phyloP scores from a whole-genome alignment of 2,888 invertebrate genomes.

The Philereme vetulata region DNA sequence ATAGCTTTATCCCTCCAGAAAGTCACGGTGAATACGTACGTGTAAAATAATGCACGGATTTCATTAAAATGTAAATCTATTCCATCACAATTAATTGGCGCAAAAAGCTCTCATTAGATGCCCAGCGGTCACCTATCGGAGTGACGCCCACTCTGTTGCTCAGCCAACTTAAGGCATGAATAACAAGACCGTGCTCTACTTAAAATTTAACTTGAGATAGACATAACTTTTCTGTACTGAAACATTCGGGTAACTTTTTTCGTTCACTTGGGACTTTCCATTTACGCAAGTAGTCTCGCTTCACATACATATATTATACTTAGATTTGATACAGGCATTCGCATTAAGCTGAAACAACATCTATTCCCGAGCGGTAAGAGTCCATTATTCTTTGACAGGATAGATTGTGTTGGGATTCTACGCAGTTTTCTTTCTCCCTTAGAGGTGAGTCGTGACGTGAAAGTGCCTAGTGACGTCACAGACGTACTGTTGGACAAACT shows the following conservation, averaged over 20 bases:
- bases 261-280: constrained; percentile 16
- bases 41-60: too few relatives aligned
- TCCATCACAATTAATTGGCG: too few relatives aligned
- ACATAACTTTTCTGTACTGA: neutral
- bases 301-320: constrained; percentile 18
- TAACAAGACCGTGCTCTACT: too few relatives aligned
- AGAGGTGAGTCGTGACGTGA: constrained; percentile 19
- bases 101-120: too few relatives aligned
- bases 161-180: too few relatives aligned
- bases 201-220: too few relatives aligned
- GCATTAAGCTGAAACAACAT: constrained; percentile 28
- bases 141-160: too few relatives aligned
- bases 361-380: constrained; percentile 27
- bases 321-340: constrained; percentile 23
- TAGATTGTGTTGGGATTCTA: constrained; percentile 14
- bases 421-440: constrained; percentile 12
- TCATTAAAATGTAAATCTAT: too few relatives aligned
- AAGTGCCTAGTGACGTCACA: constrained; percentile 13
- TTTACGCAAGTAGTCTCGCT: constrained; percentile 5
- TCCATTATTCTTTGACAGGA: constrained; percentile 36
- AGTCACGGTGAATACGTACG: too few relatives aligned
- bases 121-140: too few relatives aligned
- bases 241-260: constrained; percentile 6
- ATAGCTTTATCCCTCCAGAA: too few relatives aligned
- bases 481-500: neutral